Evolutionary conservation across 1,140 invertebrate genomes (phyloP), one percentile per base, ranked within the genome.

Genomic region (Saccostrea cuccullata): DNA sequence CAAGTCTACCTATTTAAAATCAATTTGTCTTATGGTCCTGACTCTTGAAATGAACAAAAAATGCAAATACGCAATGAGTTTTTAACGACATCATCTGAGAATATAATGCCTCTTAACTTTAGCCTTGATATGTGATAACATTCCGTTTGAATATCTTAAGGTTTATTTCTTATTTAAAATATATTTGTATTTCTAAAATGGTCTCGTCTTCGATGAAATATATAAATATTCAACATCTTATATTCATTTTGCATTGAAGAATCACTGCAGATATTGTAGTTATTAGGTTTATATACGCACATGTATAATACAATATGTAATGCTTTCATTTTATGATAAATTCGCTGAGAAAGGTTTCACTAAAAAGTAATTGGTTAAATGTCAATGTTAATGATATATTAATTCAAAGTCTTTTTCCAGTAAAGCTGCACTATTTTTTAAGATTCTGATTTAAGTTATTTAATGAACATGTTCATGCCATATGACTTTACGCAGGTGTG

Each of bases 1-100:
- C 58, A 64, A 64, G n/a, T 8, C 58, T 64, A 20, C 15, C 58
- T 64, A 64, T 64, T 6, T 77, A 30, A 77, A 30, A 77, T 77
- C 23, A 77, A 77, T 77, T 77, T 36, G 30, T 77, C 70, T 30
- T 77, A 36, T 12, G 26, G 9, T 77, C 70, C 70, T 12, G 70
- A 26, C 23, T 9, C 13, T 77, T 15, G 70, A 77, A 77, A 77
- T 77, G 26, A 26, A 15, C 26, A 15, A 30, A 77, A 77, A 30
- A 77, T 77, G 70, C 70, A 30, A 77, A 77, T 77, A 64, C 58
- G 58, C 58, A 64, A 64, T 64, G 58, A 17, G 58, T 64, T 64
- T 64, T 64, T 64, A 64, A 64, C 17, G 17, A 20, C 58, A n/a
- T 64, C 15, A 64, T 15, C 58, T 64, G 58, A 20, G 58, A n/a